Evolutionary conservation across 2,113 vertebrate species (phyloP), one percentile per base, ranked within the genome.

Genomic region (Cygnus atratus): DNA sequence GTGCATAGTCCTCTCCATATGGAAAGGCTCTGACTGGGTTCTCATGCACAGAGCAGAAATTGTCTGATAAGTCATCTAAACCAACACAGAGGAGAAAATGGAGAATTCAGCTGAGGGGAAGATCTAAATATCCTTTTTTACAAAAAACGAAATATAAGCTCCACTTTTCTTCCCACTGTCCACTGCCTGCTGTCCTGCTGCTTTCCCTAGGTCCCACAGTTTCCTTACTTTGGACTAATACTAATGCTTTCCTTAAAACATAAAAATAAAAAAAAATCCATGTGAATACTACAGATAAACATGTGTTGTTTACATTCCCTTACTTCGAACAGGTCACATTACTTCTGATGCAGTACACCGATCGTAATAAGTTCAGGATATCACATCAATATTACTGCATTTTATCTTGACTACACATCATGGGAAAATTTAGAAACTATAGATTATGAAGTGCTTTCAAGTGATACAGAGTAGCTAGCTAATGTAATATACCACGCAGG

Each of bases 381-480:
- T 87, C 90, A 88, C 87, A 94, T 89, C 92, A 95, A 86, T 93
- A 91, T 94, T 72, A 73, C 21, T 79, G 84, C 65, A 95, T 75
- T 95, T 95, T 90, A 95, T 88, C 73, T 92, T 87, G 57, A 79
- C 88, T 86, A 63, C 84, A 63, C 93, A 97, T 91, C 82, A 94
- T 7, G 57, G 50, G 54, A 83, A 87, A 95, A 96, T 88, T 90
- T 80, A 94, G 93, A 96, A 97, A 95, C 71, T 71, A 91, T 29
- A 91, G 59, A 85, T 87, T 95, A 90, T 87, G 63, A 85, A 97
- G 87, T 83, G 62, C 93, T 96, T 97, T 95, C 90, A 76, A 87
- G 78, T 73, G 73, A 77, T 50, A 85, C 14, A 84, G 20, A 95
- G 65, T 82, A 96, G 87, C 68, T 48, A 71, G 67, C 71, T 96